A percentile compares a stretch with the other conserved stretches of the same genome.
phyloP scores from a whole-genome alignment of 2,797 vertebrate species.

The Thalassophryne amazonica region DNA sequence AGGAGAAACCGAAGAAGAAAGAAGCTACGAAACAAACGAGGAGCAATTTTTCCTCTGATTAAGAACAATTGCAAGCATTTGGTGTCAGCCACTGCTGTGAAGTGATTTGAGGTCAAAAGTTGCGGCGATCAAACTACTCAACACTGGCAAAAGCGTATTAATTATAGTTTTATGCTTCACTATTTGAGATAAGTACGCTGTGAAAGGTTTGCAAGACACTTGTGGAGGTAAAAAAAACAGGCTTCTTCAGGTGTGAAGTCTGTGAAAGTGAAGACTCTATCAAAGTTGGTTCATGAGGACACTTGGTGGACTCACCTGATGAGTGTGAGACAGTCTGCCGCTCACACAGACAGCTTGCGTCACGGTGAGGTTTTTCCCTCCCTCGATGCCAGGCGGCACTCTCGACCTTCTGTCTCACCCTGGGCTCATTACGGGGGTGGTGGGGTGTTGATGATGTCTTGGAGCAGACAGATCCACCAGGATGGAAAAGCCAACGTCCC shows the following conservation, averaged over 20 bases:
- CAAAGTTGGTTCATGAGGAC: constrained; percentile 39
- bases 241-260: neutral
- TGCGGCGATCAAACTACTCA: constrained; percentile 26
- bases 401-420: constrained; percentile 52
- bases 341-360: constrained; percentile 62
- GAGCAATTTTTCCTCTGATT: constrained; percentile 56
- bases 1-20: neutral
- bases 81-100: constrained; percentile 22
- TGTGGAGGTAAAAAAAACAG: neutral
- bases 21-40: constrained; percentile 29
- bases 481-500: constrained; percentile 25
- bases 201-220: neutral
- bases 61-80: constrained; percentile 48
- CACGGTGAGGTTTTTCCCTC: constrained; percentile 62
- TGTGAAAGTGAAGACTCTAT: constrained; percentile 11
- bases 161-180: constrained; percentile 21
- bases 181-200: neutral
- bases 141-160: constrained; percentile 23
- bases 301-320: constrained; percentile 46
- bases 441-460: constrained; percentile 68
- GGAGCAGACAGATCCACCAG: constrained; percentile 56
- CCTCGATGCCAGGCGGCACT: constrained; percentile 39
- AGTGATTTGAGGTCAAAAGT: constrained; percentile 25
- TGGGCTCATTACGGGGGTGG: constrained; percentile 67
- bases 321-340: constrained; percentile 24